A percentile compares a stretch with the other conserved stretches of the same genome.
phyloP scores from a whole-genome alignment of 2,113 vertebrate species.

The Pterocles gutturalis region DNA sequence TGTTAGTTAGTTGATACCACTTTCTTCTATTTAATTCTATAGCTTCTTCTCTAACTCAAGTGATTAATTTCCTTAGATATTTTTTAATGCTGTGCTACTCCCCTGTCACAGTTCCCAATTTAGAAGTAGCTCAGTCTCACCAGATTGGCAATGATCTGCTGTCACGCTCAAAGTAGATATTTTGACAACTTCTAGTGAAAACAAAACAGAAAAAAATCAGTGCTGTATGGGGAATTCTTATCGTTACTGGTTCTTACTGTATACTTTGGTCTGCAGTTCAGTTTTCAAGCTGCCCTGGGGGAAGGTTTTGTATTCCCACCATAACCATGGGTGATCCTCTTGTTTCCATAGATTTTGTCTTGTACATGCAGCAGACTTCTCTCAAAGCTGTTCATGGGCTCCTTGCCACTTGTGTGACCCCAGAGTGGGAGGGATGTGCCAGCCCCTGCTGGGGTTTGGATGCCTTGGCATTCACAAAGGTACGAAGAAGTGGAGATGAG shows the following conservation, averaged over 20 bases:
- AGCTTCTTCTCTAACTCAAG: constrained; percentile 8
- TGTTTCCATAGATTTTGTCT: background rate
- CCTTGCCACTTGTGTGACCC: background rate
- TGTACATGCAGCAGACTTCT: background rate
- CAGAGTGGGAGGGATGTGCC: background rate
- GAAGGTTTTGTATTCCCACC: background rate
- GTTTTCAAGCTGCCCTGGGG: background rate
- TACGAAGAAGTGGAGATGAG: background rate
- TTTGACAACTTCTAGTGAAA: background rate
- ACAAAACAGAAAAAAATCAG: background rate
- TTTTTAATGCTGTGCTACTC: background rate
- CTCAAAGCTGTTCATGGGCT: background rate
- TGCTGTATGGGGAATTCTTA: background rate
- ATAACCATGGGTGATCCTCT: background rate
- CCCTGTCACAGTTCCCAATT: background rate
- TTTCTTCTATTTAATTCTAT: constrained; percentile 16
- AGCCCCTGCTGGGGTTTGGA: background rate
- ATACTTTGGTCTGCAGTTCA: background rate
- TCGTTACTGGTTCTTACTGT: background rate
- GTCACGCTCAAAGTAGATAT: background rate
- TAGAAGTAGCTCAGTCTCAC: constrained; percentile 16
- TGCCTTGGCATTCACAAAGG: background rate
- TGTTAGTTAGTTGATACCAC: constrained; percentile 61
- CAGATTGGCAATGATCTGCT: background rate
- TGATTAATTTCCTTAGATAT: constrained; percentile 19